A percentile compares a stretch with the other conserved stretches of the same genome.
Conservation (phyloP, 2,888 invertebrate genomes). For the Subacronicta megacephala region DNA sequence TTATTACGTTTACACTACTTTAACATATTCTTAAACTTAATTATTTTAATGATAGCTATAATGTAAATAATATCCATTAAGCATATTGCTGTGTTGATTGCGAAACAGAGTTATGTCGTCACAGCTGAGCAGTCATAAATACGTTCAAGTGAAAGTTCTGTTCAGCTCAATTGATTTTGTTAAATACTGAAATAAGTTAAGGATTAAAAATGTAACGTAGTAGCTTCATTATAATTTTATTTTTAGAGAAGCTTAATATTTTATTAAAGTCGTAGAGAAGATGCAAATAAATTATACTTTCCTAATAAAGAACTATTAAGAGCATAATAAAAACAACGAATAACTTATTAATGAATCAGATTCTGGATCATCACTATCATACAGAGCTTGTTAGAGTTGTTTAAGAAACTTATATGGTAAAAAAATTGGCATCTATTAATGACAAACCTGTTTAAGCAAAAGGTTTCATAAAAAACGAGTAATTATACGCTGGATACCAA, state of each 20-base stretch:
- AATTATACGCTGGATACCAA: too few species aligned
- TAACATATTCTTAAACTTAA: constrained; percentile 27
- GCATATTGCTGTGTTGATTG: constrained; percentile 34
- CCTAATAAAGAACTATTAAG: too few species aligned
- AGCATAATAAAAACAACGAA: too few species aligned
- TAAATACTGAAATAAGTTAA: constrained; percentile 1
- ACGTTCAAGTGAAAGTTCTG: constrained; percentile 41
- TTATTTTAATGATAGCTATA: constrained; percentile 18
- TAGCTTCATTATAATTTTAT: constrained; percentile 8
- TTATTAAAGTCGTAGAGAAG: too few species aligned
- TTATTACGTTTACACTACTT: constrained; percentile 12
- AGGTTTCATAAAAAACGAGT: too few species aligned
- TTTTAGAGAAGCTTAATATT: constrained; percentile 2
- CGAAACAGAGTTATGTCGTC: constrained; percentile 22
- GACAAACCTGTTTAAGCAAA: too few species aligned
- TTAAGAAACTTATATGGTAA: too few species aligned
- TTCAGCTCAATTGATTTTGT: constrained; percentile 24
- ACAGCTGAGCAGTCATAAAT: constrained; percentile 17
- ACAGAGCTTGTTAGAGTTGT: too few species aligned
- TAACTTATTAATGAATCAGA: too few species aligned
- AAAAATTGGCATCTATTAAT: too few species aligned
- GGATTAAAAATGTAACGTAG: constrained; percentile 1
- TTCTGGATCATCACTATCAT: too few species aligned
- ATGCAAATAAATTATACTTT: too few species aligned
- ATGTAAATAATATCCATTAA: constrained; percentile 42